A percentile compares a stretch with the other conserved stretches of the same genome.
Evolutionary conservation across 2,797 vertebrate genomes (phyloP).

Genomic region (Esox masquinongy): DNA sequence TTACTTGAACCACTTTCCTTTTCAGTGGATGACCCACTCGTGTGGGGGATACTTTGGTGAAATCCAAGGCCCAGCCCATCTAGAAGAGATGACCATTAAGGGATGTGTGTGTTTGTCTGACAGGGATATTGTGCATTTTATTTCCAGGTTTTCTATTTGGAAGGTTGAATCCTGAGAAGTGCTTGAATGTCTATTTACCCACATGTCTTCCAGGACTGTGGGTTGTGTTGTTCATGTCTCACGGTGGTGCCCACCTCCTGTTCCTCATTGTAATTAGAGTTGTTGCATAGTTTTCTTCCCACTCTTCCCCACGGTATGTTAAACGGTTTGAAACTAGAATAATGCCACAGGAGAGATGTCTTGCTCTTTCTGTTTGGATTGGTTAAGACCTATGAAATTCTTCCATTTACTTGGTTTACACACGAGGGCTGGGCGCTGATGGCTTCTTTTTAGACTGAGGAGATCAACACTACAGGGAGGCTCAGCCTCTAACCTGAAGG

Average conservation of each 20-base stretch:
- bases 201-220: constrained; percentile 8
- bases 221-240: constrained; percentile 41
- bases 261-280: constrained; percentile 40
- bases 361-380: background rate
- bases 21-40: constrained; percentile 5
- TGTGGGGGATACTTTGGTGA: constrained; percentile 24
- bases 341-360: constrained; percentile 1
- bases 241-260: constrained; percentile 38
- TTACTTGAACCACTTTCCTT: background rate
- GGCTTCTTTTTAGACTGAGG: background rate
- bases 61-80: constrained; percentile 33
- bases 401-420: no score
- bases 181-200: constrained; percentile 4
- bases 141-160: constrained; percentile 34
- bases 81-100: constrained; percentile 24
- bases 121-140: constrained; percentile 27
- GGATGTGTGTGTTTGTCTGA: constrained; percentile 36
- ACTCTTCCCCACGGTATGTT: constrained; percentile 26
- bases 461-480: background rate
- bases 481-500: constrained; percentile 9
- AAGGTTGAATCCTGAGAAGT: constrained; percentile 19
- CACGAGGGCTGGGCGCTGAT: background rate
- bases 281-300: constrained; percentile 43
- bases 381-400: background rate
- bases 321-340: constrained; percentile 32